A percentile compares a stretch with the other conserved stretches of the same genome.
Conservation (phyloP, 2,888 invertebrate genomes). For the Aphelenchoides bicaudatus region DNA sequence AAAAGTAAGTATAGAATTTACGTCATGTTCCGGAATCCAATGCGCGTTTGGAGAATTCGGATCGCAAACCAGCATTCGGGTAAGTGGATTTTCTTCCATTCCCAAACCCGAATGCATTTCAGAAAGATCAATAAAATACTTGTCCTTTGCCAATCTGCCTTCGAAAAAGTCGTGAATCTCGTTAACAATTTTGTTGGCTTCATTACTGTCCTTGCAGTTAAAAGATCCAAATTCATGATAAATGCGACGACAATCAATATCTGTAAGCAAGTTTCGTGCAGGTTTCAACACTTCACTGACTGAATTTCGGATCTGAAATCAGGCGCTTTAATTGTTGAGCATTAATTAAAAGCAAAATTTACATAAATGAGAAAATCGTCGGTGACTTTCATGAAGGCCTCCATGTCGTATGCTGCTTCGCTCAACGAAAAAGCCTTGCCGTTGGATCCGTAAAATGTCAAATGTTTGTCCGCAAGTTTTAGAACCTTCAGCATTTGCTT, state of each 20-base stretch:
- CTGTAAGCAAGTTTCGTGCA: background rate
- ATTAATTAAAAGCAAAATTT: background rate
- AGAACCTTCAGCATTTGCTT: constrained; percentile 20
- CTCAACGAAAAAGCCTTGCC: constrained; percentile 17
- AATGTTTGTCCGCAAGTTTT: constrained; percentile 17
- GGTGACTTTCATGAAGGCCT: constrained; percentile 13
- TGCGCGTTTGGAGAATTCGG: no score
- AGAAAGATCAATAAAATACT: no score
- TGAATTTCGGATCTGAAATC: background rate
- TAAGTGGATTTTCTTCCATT: no score
- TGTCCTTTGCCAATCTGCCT: no score
- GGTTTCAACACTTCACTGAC: background rate
- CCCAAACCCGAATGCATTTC: no score
- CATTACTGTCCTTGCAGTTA: no score
- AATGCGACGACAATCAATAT: background rate
- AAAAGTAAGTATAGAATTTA: no score
- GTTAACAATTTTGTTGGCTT: no score
- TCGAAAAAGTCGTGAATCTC: no score
- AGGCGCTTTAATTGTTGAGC: background rate
- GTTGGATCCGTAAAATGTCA: constrained; percentile 7
- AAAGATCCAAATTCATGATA: no score
- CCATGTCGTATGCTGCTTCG: constrained; percentile 20
- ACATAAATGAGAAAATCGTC: constrained; percentile 10
- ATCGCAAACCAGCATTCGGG: no score
- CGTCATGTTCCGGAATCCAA: no score